A percentile compares a stretch with the other conserved stretches of the same genome.
phyloP scores from a whole-genome alignment of 1,140 invertebrate species.

The Ectropis grisescens region DNA sequence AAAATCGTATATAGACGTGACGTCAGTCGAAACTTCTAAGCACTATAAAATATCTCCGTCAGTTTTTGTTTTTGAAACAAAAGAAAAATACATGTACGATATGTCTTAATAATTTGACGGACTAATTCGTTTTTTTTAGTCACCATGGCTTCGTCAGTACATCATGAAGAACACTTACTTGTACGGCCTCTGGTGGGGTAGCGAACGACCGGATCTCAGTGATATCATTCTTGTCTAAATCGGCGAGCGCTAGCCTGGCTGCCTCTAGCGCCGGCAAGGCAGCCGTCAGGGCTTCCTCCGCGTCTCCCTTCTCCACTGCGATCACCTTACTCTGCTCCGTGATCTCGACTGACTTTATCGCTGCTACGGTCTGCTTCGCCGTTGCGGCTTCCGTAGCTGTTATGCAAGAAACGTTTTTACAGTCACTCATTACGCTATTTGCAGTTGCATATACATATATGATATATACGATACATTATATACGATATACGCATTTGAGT shows the following conservation, averaged over 20 bases:
- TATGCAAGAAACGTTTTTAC: background rate
- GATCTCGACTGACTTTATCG: conserved; percentile 83
- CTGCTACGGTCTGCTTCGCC: conserved; percentile 82
- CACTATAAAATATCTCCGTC: no score
- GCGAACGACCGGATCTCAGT: conserved; percentile 93
- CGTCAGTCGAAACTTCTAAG: no score
- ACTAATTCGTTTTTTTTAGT: no score
- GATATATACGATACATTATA: no score
- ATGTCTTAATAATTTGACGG: no score
- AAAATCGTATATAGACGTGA: no score
- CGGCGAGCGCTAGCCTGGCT: conserved; percentile 82
- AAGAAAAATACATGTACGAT: no score
- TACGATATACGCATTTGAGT: no score
- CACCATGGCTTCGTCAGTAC: no score
- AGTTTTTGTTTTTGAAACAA: no score
- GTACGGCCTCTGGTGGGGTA: conserved; percentile 90
- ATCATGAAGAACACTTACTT: no score
- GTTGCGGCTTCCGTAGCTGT: conserved; percentile 76
- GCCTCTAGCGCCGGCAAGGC: conserved; percentile 86
- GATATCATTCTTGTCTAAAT: conserved; percentile 90
- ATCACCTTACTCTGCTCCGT: conserved; percentile 84
- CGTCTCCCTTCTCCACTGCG: conserved; percentile 83
- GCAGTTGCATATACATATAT: no score
- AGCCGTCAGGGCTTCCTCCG: conserved; percentile 81
- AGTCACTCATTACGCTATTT: background rate